These are phyloP conservation scores for Digitonthophagus gazella DNA, from an alignment of 2,888 invertebrate species.

Conservation along the genomic window DNA sequence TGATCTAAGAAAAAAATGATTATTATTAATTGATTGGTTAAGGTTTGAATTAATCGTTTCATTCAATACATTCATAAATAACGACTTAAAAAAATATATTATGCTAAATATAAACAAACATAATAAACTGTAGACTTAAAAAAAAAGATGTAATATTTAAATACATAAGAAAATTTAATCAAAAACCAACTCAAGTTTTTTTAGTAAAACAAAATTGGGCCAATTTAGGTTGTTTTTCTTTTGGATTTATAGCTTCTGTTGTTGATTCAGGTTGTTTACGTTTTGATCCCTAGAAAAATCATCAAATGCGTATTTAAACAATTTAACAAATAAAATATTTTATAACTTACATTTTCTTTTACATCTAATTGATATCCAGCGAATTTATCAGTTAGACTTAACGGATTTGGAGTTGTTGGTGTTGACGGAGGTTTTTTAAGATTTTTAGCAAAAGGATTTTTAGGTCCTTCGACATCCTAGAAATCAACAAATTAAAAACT, in stretches of 20 bases:
- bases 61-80: too few species aligned
- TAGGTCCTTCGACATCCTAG: slow-evolving; percentile 33
- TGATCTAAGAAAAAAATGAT: too few species aligned
- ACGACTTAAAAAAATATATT: too few species aligned
- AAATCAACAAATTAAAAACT: too few species aligned
- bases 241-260: slow-evolving; percentile 41
- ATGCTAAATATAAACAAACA: too few species aligned
- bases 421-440: slow-evolving; percentile 40
- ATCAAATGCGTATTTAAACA: slow-evolving; percentile 13
- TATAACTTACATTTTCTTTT: slow-evolving; percentile 40
- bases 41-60: too few species aligned
- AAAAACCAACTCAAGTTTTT: slow-evolving; percentile 23
- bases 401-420: slow-evolving; percentile 37
- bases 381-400: slow-evolving; percentile 45
- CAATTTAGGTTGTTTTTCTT: slow-evolving; percentile 54
- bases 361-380: slow-evolving; percentile 39
- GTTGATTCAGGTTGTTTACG: slow-evolving; percentile 46
- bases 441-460: slow-evolving; percentile 54
- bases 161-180: too few species aligned
- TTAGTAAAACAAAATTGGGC: slow-evolving; percentile 50
- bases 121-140: too few species aligned
- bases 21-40: too few species aligned
- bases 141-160: too few species aligned
- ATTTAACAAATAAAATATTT: slow-evolving; percentile 30
- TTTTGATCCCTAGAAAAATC: slow-evolving; percentile 36